Evolutionary conservation across 2,113 vertebrate species (phyloP), one percentile per base, ranked within the genome.

Genomic region (Setophaga coronata): DNA sequence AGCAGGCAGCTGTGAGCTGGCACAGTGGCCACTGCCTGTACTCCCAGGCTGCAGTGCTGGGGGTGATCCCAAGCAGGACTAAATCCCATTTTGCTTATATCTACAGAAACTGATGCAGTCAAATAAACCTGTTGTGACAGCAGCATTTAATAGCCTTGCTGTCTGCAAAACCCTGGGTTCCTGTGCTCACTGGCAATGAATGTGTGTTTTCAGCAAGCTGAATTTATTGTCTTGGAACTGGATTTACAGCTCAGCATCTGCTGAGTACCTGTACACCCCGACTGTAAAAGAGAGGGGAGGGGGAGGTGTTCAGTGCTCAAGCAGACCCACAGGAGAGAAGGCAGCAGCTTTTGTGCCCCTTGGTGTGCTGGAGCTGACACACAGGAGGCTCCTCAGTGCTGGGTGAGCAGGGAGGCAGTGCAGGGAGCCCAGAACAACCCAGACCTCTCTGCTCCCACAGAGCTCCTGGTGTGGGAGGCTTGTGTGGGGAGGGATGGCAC

Each of bases 111-210:
- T 18, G 45, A 84, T 90, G 80, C 71, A 96, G 95, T 91, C 96
- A 95, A 96, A 95, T 94, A 97, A 94, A 97, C 85, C 87, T 83
- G 57, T 95, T 95, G 87, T 97, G 97, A 97, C 96, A 97, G 93
- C 92, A 76, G 87, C 66, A 64, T 94, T 97, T 98, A 97, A 97
- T 96, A 92, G 96, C 94, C 89, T 87, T 51, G 86, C 94, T 78
- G 24, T 90, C 79, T 97, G 56, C 74, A 45, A 88, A 97, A 29
- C 74, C 76, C 53, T 0, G 7, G 60, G 7, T 73, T 94, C 90
- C 77, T 85, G 64, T 81, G 58, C 79, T 97, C 8, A 9, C 93
- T 90, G 94, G 84, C 89, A 93, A 42, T 19, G 92, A 87, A 87
- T 90, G 82, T 64, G 86, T 95, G 92, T 85, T 93, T 96, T 92